These are phyloP conservation scores for Heterocephalus glaber DNA, from an alignment of 2,113 vertebrate genomes.

Conservation along the genomic window DNA sequence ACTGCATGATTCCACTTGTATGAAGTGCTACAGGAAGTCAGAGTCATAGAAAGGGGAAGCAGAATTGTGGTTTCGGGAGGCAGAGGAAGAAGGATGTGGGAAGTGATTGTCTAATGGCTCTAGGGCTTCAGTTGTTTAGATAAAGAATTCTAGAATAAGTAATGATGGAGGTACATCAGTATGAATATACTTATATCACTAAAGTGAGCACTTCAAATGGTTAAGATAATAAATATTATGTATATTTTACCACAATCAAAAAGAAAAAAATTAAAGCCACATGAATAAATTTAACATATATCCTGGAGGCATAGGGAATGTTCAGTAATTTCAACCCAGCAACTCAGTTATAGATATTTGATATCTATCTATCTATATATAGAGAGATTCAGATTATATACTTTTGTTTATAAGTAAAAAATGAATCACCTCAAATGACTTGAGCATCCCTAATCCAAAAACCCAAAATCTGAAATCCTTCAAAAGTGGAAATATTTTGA, in stretches of 20 bases:
- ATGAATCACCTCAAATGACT: not conserved
- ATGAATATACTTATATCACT: not conserved
- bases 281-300: not conserved
- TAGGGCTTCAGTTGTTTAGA: not conserved
- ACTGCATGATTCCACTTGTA: not conserved
- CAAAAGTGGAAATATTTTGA: not conserved
- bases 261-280: not conserved
- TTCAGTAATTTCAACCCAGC: not conserved
- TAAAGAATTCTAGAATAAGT: not conserved
- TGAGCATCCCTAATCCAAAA: not conserved
- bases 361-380: not conserved
- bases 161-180: not conserved
- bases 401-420: conserved; percentile 21
- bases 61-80: not conserved
- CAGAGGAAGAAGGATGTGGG: fast-evolving
- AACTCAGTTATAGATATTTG: not conserved
- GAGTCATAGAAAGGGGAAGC: not conserved
- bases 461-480: not conserved
- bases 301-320: not conserved
- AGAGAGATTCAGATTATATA: not conserved
- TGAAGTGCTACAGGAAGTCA: not conserved
- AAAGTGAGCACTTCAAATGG: not conserved
- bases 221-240: not conserved
- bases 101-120: not conserved
- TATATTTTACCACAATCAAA: not conserved